Conservation (phyloP, 53 echinoderm and acorn worm genomes). For the Hippasteria phrygiana region DNA sequence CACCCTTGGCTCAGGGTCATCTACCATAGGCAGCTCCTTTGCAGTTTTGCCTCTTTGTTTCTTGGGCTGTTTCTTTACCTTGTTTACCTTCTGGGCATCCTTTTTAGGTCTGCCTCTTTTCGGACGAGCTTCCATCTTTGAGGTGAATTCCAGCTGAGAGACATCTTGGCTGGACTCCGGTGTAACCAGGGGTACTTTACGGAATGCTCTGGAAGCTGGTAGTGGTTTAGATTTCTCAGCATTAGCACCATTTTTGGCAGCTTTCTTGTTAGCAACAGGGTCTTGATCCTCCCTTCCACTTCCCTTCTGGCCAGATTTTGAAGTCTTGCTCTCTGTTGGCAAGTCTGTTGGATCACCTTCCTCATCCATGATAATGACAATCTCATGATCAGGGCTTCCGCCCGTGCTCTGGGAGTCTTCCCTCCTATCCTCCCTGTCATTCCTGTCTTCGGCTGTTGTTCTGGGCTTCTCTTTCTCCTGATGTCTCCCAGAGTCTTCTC, state of each 20-base stretch:
- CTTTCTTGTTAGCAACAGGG: not conserved
- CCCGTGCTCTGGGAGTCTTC: not conserved
- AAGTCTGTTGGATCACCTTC: not conserved
- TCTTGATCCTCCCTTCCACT: not conserved
- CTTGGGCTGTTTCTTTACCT: conserved; percentile 12
- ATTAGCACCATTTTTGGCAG: not conserved
- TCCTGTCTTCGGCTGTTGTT: not conserved
- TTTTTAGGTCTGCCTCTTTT: conserved; percentile 28
- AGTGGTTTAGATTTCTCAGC: not conserved
- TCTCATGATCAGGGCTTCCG: not conserved
- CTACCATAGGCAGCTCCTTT: conserved; percentile 11
- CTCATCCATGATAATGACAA: not conserved
- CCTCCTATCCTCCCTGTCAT: not conserved
- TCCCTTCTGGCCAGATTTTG: not conserved
- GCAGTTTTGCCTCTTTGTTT: not conserved
- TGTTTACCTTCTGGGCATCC: conserved; percentile 16
- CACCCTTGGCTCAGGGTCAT: not conserved
- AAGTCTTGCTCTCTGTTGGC: not conserved
- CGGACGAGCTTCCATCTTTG: conserved; percentile 19
- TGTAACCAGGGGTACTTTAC: not conserved
- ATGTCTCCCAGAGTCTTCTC: not conserved
- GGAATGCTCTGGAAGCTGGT: conserved; percentile 24
- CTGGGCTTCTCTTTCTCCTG: not conserved
- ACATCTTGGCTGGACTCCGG: conserved; percentile 37
- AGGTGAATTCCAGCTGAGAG: conserved; percentile 40